Conservation (phyloP, 2,797 vertebrate species). For the Tauraco hartlaubi region DNA sequence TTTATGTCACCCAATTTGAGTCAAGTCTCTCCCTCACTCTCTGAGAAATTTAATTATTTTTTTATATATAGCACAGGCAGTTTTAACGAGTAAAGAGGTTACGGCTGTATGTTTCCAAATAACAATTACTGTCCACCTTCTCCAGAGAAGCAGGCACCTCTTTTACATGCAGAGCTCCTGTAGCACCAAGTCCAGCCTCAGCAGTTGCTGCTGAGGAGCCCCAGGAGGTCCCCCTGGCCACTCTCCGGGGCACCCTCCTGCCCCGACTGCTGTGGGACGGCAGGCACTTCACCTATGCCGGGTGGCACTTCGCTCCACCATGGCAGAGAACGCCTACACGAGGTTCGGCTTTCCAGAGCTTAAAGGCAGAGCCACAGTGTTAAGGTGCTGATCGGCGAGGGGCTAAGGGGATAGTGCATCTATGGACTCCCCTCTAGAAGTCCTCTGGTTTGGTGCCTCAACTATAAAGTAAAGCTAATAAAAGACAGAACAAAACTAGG, state of each 20-base stretch:
- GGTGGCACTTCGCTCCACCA: neutral
- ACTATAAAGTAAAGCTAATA: neutral
- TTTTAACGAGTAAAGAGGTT: neutral
- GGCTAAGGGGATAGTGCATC: neutral
- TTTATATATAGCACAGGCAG: neutral
- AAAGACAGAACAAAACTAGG: neutral
- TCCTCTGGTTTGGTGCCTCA: neutral
- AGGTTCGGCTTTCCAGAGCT: neutral
- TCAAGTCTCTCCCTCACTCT: neutral
- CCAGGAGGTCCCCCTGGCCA: neutral
- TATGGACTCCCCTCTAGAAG: neutral
- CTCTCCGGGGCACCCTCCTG: neutral
- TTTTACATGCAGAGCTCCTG: neutral
- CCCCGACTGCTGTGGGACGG: rapidly evolving
- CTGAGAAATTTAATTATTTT: neutral
- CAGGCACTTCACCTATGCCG: neutral
- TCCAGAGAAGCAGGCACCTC: no score
- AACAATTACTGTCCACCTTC: neutral
- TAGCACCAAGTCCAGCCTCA: neutral
- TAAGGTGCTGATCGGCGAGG: neutral
- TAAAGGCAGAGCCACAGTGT: neutral
- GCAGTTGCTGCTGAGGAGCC: neutral
- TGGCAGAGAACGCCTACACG: rapidly evolving
- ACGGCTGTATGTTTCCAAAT: neutral
- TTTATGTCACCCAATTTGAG: neutral